phyloP scores from a whole-genome alignment of 2,888 invertebrate genomes.

The Noctua fimbriata region DNA sequence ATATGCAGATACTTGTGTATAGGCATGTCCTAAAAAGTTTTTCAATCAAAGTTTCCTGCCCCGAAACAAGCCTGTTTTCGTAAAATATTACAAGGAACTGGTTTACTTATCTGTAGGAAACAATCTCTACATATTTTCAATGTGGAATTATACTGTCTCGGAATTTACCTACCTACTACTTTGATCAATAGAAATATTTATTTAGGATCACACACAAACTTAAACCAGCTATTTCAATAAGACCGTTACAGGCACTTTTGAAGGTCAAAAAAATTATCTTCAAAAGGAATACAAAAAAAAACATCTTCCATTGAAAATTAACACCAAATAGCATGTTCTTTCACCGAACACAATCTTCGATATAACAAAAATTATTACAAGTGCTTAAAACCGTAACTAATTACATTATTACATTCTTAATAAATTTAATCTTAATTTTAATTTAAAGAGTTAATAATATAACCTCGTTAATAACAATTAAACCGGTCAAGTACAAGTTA shows the following conservation, averaged over 20 bases:
- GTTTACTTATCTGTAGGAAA: neutral
- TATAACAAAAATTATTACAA: neutral
- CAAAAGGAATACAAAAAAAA: no score
- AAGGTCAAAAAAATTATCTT: no score
- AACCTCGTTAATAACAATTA: slow-evolving; percentile 53
- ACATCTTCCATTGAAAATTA: neutral
- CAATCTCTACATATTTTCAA: neutral
- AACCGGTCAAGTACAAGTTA: slow-evolving; percentile 63
- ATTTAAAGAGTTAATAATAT: slow-evolving; percentile 18
- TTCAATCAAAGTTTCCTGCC: neutral
- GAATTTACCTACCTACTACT: neutral
- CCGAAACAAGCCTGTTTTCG: neutral
- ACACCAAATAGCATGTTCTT: neutral
- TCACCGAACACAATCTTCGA: neutral
- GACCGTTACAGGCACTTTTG: no score
- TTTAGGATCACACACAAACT: no score
- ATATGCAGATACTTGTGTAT: neutral
- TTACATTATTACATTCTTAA: slow-evolving; percentile 15
- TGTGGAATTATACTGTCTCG: no score
- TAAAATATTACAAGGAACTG: neutral
- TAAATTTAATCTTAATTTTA: slow-evolving; percentile 17
- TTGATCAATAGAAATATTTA: no score
- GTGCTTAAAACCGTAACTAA: slow-evolving; percentile 7
- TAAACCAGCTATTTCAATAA: no score
- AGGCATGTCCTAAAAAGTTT: neutral